Conservation (phyloP, 2,797 vertebrate genomes). For the Heterohyrax brucei region DNA sequence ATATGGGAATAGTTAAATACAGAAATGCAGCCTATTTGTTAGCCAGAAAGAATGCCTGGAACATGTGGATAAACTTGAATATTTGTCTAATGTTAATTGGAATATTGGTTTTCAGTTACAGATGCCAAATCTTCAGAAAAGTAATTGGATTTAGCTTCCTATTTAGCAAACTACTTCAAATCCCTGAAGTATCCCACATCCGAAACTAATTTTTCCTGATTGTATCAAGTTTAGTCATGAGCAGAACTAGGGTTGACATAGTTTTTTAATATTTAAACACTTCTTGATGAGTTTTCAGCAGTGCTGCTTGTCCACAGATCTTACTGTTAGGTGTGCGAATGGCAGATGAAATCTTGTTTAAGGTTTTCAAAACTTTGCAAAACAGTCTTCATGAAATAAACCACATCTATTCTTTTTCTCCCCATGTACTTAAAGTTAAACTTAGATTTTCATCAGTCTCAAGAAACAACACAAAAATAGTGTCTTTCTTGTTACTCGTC, state of each 20-base stretch:
- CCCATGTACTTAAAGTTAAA: constrained; percentile 13
- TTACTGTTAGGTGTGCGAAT: constrained; percentile 57
- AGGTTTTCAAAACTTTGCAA: constrained; percentile 22
- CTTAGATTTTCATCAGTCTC: constrained; percentile 56
- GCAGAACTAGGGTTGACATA: constrained; percentile 74
- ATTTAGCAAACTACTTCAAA: constrained; percentile 80
- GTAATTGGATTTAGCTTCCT: constrained; percentile 82
- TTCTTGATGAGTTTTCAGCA: constrained; percentile 80
- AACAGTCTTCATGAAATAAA: constrained; percentile 44
- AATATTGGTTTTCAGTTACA: constrained; percentile 83
- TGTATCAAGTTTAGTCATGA: constrained; percentile 79
- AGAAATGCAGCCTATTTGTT: constrained; percentile 78
- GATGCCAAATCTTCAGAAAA: constrained; percentile 79
- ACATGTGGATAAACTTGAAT: constrained; percentile 79
- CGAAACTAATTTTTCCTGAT: constrained; percentile 83
- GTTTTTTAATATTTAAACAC: constrained; percentile 83
- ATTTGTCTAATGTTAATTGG: constrained; percentile 82
- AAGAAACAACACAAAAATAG: constrained; percentile 59
- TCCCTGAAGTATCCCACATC: constrained; percentile 68
- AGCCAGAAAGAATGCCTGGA: constrained; percentile 78
- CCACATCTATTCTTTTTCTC: background rate
- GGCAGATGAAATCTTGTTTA: constrained; percentile 49
- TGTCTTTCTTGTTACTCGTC: constrained; percentile 58
- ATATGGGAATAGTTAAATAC: constrained; percentile 85
- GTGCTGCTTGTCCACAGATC: constrained; percentile 72